These are phyloP conservation scores for Ferdinandea cuprea DNA, from an alignment of 2,888 invertebrate genomes.

Conservation along the genomic window DNA sequence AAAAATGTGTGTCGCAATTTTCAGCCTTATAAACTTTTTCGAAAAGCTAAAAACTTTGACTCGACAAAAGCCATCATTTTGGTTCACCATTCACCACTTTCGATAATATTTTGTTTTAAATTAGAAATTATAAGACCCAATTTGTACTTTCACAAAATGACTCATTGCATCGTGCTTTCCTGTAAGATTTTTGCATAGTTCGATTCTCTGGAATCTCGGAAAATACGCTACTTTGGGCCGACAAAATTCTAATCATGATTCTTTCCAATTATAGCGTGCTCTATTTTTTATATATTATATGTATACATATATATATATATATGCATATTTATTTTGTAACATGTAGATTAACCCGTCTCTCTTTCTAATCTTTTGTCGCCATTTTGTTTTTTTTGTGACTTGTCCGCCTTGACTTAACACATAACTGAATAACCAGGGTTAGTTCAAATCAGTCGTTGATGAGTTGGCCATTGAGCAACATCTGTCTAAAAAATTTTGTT, in stretches of 20 bases:
- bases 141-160: background rate
- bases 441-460: conserved; percentile 69
- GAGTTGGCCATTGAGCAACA: conserved; percentile 69
- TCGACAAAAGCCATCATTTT: too few relatives aligned
- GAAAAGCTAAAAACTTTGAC: too few relatives aligned
- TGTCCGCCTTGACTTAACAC: conserved; percentile 55
- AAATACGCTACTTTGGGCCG: background rate
- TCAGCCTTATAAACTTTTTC: too few relatives aligned
- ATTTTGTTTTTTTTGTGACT: conserved; percentile 48
- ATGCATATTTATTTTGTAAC: conserved; percentile 11
- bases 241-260: conserved; percentile 18
- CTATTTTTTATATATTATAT: conserved; percentile 5
- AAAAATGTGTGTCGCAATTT: too few relatives aligned
- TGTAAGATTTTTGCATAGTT: background rate
- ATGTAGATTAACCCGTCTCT: conserved; percentile 1
- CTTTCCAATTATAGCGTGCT: background rate
- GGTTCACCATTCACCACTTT: too few relatives aligned
- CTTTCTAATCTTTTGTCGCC: conserved; percentile 39
- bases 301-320: background rate
- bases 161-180: background rate
- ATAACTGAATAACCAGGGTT: conserved; percentile 64
- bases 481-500: conserved; percentile 16
- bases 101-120: background rate
- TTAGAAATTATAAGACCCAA: background rate
- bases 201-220: background rate